Evolutionary conservation across 2,797 vertebrate genomes (phyloP).

Genomic region (Geotrypetes seraphini): DNA sequence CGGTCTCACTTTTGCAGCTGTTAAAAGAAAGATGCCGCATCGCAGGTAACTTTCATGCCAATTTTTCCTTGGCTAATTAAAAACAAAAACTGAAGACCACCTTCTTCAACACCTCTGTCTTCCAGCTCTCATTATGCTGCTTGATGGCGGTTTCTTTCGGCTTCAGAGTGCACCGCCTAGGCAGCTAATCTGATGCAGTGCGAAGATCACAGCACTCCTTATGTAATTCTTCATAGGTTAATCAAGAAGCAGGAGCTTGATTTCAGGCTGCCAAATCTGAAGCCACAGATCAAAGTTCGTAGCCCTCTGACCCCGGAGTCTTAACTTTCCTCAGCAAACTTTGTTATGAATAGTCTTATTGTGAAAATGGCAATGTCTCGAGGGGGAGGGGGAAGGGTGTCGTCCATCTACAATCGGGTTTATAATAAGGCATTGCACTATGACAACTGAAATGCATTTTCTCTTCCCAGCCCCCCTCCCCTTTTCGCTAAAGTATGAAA

Average conservation of each 20-base stretch:
- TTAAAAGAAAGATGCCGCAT: too few species aligned
- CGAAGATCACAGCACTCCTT: constrained; percentile 33
- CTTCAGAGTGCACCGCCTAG: constrained; percentile 24
- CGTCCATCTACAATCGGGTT: constrained; percentile 35
- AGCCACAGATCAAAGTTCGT: constrained; percentile 43
- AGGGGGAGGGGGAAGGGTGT: too few species aligned
- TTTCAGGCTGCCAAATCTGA: constrained; percentile 35
- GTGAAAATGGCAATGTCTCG: constrained; percentile 6
- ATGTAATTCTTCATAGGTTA: constrained; percentile 37
- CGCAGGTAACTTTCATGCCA: constrained; percentile 18
- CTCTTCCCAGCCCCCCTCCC: constrained; percentile 12
- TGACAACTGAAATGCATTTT: constrained; percentile 31
- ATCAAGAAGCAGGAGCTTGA: constrained; percentile 39
- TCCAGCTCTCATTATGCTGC: constrained; percentile 33
- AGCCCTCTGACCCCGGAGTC: constrained; percentile 33
- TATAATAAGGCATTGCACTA: constrained; percentile 24
- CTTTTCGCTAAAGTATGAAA: constrained; percentile 21
- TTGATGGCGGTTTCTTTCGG: too few species aligned
- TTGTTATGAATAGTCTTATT: constrained; percentile 31
- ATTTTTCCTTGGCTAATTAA: constrained; percentile 26
- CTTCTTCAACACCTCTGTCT: constrained; percentile 4
- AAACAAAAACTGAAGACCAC: constrained; percentile 18
- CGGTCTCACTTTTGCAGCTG: too few species aligned
- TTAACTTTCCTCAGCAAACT: constrained; percentile 22
- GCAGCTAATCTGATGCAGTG: constrained; percentile 31